These are phyloP conservation scores for Odocoileus hemionus DNA, from an alignment of 2,113 vertebrate species.

Conservation along the genomic window DNA sequence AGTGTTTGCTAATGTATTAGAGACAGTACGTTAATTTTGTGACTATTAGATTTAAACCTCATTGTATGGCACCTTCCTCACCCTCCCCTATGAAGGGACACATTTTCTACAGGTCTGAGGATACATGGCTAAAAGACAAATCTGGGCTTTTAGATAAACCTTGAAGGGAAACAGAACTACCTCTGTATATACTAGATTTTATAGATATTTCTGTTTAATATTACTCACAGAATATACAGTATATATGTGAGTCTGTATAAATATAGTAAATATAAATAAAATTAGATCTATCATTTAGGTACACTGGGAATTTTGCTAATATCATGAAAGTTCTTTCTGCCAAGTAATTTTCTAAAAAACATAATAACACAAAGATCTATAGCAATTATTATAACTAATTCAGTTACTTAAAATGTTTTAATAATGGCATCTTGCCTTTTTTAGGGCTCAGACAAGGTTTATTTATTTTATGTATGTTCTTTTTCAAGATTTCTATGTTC, in stretches of 20 bases:
- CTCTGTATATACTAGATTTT: neutral
- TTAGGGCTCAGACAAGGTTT: neutral
- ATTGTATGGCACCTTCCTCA: neutral
- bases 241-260: neutral
- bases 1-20: neutral
- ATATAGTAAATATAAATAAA: neutral
- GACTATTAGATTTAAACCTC: constrained; percentile 24
- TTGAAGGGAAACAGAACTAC: neutral
- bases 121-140: neutral
- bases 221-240: neutral
- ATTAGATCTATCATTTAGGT: neutral
- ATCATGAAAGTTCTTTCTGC: neutral
- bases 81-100: neutral
- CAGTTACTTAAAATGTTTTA: neutral
- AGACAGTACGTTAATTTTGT: neutral
- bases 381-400: neutral
- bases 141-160: neutral
- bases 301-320: neutral
- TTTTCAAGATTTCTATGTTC: neutral
- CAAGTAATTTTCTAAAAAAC: neutral
- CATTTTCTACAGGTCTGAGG: neutral
- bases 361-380: neutral
- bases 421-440: neutral
- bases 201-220: neutral
- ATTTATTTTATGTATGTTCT: neutral